phyloP scores from a whole-genome alignment of 2,113 vertebrate species.

The Pterocles gutturalis region DNA sequence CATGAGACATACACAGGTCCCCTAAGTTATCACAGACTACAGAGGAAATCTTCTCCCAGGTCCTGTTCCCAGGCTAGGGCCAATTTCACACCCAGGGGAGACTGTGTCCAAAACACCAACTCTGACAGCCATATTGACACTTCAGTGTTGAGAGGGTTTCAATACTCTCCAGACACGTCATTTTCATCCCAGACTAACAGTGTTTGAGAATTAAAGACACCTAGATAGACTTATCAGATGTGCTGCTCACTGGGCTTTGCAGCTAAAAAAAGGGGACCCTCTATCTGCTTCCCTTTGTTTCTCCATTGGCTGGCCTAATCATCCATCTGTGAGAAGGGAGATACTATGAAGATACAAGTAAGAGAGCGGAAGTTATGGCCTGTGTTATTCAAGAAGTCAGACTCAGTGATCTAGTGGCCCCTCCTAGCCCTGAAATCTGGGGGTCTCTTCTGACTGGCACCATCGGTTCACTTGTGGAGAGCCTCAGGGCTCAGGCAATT shows the following conservation, averaged over 20 bases:
- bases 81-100: not conserved
- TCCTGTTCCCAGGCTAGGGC: not conserved
- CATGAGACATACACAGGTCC: rapidly evolving
- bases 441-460: not conserved
- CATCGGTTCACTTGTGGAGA: slow-evolving; percentile 2
- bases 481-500: not conserved
- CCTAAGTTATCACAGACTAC: not conserved
- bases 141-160: not conserved
- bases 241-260: not conserved
- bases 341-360: not conserved
- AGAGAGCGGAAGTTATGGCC: not conserved
- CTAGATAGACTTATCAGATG: not conserved
- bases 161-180: not conserved
- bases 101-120: not conserved
- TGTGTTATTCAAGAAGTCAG: slow-evolving; percentile 13
- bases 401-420: not conserved
- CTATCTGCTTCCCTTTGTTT: not conserved
- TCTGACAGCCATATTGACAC: not conserved
- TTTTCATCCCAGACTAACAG: not conserved
- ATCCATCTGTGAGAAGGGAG: not conserved
- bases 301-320: not conserved
- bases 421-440: not conserved
- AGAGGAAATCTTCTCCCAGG: not conserved
- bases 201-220: not conserved
- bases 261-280: not conserved